Base-by-base conservation (phyloP, 2,797 vertebrate genomes). In the Novumbra hubbsi region DNA sequence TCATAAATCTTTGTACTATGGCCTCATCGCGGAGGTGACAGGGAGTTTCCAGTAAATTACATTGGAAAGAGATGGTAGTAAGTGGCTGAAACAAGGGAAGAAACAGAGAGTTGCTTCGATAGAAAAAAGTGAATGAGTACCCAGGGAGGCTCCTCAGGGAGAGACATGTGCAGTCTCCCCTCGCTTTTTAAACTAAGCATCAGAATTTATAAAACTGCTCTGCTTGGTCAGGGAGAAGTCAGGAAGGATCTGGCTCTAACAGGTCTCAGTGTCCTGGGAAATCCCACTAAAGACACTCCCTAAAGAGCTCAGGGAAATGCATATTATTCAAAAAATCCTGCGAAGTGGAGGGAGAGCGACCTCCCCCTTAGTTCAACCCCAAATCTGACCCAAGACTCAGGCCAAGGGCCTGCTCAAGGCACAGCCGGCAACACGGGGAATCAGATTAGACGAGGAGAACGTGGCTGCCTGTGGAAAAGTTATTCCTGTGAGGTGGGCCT, bases 241-340 rank as follows among this genome's bases (percentile, higher is more conserved):
- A 34, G 16, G 74, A 82, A 70, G 72, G 72, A 83, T 77, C 50
- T 74, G n/a, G 45, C 78, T 88, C 81, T 80, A 84, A 86, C 84
- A 79, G 73, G 71, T 76, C 77, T 27, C 14, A 1, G 52, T 60
- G 50, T 81, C 75, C 16, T 41, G 80, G 80, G 66, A 88, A 89
- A 88, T 86, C 73, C 71, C 67, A 73, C 68, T 68, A 55, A 45
- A 24, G 49, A 41, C 65, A 70, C 60, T 60, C 17, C n/a, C n/a
- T 57, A 6, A 57, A 19, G 19, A n/a, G 2, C 30, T 6, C 70
- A 7, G n/a, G 50, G 34, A 16, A 5, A 38, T 14, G 32, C n/a
- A 55, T 1, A 50, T 48, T 48, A 17, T 49, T 9, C 21, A 16
- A 48, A 8, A 27, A 38, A 7, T 64, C 62, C 45, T 19, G 38